phyloP scores from a whole-genome alignment of 2,797 vertebrate genomes.

The Chiloscyllium punctatum region DNA sequence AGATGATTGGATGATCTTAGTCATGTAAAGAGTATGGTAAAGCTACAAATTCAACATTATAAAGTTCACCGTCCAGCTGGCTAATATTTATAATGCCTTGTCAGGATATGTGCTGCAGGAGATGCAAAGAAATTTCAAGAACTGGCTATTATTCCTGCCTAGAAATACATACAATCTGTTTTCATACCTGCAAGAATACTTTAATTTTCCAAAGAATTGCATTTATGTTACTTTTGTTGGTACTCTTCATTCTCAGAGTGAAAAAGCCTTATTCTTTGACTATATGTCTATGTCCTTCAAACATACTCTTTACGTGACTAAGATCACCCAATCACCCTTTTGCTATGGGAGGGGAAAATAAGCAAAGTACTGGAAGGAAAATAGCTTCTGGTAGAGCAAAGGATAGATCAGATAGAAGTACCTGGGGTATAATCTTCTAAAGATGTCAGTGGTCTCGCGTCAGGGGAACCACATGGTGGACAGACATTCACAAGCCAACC shows the following conservation, averaged over 20 bases:
- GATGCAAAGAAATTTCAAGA: background rate
- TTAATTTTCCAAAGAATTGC: background rate
- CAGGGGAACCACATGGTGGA: too few relatives aligned
- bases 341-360: too few relatives aligned
- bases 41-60: constrained; percentile 16
- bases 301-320: too few relatives aligned
- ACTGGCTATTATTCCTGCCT: background rate
- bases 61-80: background rate
- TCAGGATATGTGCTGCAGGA: background rate
- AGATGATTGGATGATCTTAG: background rate
- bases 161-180: background rate
- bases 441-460: too few relatives aligned
- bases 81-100: background rate
- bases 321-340: too few relatives aligned
- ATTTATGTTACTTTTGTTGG: background rate
- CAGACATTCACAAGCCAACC: too few relatives aligned
- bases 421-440: too few relatives aligned
- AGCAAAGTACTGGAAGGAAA: too few relatives aligned
- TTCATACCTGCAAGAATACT: background rate
- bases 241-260: background rate
- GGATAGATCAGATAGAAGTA: background rate
- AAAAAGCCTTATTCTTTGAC: background rate
- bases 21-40: background rate
- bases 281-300: too few relatives aligned
- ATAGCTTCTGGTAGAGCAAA: background rate